These are phyloP conservation scores for Phrynocephalus forsythii DNA, from an alignment of 2,797 vertebrate genomes.

Conservation along the genomic window DNA sequence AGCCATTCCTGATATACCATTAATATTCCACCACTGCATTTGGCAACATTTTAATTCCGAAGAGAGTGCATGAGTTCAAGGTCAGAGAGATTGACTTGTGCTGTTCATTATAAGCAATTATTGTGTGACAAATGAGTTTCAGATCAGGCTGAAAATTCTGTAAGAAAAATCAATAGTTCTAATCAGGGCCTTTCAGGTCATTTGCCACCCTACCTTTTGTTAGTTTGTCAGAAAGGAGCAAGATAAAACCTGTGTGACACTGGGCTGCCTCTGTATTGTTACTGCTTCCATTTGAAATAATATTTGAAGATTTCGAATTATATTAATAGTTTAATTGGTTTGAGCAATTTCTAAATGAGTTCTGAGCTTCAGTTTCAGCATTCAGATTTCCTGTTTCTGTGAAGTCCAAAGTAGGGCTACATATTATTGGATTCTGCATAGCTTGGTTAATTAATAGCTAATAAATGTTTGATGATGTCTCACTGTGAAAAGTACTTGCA, in stretches of 20 bases:
- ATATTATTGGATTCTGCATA: constrained; percentile 11
- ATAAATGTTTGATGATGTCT: constrained; percentile 35
- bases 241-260: constrained; percentile 82
- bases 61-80: constrained; percentile 84
- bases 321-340: constrained; percentile 79
- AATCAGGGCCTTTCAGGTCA: constrained; percentile 87
- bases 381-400: constrained; percentile 57
- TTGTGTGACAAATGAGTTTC: constrained; percentile 87
- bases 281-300: constrained; percentile 66
- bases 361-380: constrained; percentile 65
- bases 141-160: constrained; percentile 86
- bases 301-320: constrained; percentile 78
- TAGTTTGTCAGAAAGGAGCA: constrained; percentile 81
- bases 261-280: constrained; percentile 65
- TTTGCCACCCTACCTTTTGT: constrained; percentile 84
- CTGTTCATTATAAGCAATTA: constrained; percentile 88
- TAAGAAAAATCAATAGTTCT: constrained; percentile 89
- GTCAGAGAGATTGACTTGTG: constrained; percentile 85
- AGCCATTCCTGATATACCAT: constrained; percentile 72
- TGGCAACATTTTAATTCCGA: constrained; percentile 82
- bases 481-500: constrained; percentile 19
- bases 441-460: constrained; percentile 57
- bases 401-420: constrained; percentile 64
- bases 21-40: constrained; percentile 80
- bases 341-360: constrained; percentile 76